phyloP scores from a whole-genome alignment of 1,140 invertebrate genomes.

The Himalopsyche phryganea region DNA sequence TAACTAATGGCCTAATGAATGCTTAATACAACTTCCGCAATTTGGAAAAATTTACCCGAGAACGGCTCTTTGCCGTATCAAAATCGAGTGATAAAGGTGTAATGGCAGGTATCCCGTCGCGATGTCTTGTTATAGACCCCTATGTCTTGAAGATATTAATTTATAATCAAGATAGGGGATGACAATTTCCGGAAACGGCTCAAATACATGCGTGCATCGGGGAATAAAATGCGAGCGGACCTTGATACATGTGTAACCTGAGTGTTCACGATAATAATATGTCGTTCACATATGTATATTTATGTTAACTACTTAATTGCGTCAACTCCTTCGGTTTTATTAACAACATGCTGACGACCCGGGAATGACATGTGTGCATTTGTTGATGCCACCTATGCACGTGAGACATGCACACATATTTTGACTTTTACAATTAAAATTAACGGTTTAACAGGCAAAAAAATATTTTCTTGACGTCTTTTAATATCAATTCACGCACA shows the following conservation, averaged over 20 bases:
- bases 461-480: too few species aligned
- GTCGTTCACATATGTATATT: conserved; percentile 22
- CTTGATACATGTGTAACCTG: conserved; percentile 14
- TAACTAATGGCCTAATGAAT: conserved; percentile 31
- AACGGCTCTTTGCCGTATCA: not conserved
- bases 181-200: conserved; percentile 19
- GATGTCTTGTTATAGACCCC: conserved; percentile 12
- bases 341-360: conserved; percentile 19
- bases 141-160: conserved; percentile 29
- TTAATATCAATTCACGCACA: too few species aligned
- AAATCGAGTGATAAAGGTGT: conserved; percentile 16
- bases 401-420: not conserved
- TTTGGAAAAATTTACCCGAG: not conserved
- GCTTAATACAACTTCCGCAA: conserved; percentile 1
- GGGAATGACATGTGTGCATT: conserved; percentile 1
- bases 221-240: not conserved
- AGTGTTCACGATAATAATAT: conserved; percentile 27
- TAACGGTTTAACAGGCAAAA: too few species aligned
- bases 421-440: not conserved
- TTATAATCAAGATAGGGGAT: conserved; percentile 32
- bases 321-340: conserved; percentile 23
- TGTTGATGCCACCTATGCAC: conserved; percentile 2
- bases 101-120: conserved; percentile 8
- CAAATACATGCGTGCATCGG: conserved; percentile 20
- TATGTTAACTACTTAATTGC: conserved; percentile 33